Evolutionary conservation across 1,140 invertebrate genomes (phyloP), one percentile per base, ranked within the genome.

Genomic region (Meloidogyne exigua): DNA sequence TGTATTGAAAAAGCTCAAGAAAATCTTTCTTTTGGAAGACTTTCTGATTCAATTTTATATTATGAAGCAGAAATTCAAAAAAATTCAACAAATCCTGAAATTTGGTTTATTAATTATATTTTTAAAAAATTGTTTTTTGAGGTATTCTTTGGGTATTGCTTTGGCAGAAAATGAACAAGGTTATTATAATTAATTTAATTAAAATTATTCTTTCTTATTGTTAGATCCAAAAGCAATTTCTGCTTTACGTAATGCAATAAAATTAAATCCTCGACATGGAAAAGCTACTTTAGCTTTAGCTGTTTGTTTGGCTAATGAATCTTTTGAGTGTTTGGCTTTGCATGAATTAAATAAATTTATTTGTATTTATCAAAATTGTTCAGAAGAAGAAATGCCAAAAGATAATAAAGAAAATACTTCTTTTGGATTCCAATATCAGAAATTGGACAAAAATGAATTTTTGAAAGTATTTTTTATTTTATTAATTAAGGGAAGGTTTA

Each of bases 61-160:
- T 98, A 98, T 89, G 96, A 99, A 90, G 93, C 94, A 73, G 95
- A 95, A 62, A 93, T 92, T 10, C 92, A 95, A 87, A 92, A 95
- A 87, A 90, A 94, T 76, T 91, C 92, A 3, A 90, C 92, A 44
- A 92, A 94, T 87, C 87, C 91, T 0, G 92, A 95, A 88, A 93
- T 93, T 28, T 79, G 77, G 73, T 75, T 23, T 42, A 12, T 42
- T 79, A n/a, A 15, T n/a, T n/a, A 32, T 49, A 9, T 57, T 15
- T n/a, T 63, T 26, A 66, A 74, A 76, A 13, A 10, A 21, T n/a
- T n/a, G n/a, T n/a, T n/a, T 68, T 26, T 18, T 23, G 15, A 36
- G 26, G 67, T 25, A 64, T 69, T 57, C 28, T 32, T 69, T 70
- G 26, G 76, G 62, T 21, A 42, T 76, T 23, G 23, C 57, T 26